Evolutionary conservation across 2,113 vertebrate species (phyloP), one percentile per base, ranked within the genome.

Genomic region (Sylvicapra grimmia): DNA sequence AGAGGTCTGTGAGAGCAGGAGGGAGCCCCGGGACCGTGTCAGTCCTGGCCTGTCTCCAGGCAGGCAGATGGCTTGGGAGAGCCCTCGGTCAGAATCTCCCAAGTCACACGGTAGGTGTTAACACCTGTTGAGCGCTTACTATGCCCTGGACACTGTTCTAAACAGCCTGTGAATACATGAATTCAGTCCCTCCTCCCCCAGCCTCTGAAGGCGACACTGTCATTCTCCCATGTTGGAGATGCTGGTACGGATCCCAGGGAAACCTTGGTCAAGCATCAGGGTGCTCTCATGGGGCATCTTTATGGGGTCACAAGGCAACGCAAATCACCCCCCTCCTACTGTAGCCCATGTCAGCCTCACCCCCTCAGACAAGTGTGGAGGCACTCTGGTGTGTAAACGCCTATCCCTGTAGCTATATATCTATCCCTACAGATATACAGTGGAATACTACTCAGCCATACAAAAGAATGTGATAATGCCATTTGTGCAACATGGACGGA

Each of bases 51-150:
- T 19, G 21, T 4, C 54, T 27, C 59, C 33, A 29, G 1, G 12
- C 19, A 40, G 31, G 44, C 56, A 27, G 83, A 12, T 6, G 36
- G 27, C 10, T 19, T 68, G 21, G 51, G 51, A 87, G 65, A 51
- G 54, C 44, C 80, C 40, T 54, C 63, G 15, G 56, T 44, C 84
- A 47, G 56, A 29, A 13, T 29, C 40, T 65, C n/a, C 23, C 79
- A 29, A 59, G 59, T 47, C 29, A 33, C 1, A 11, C 2, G 2
- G 47, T 5, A 49, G 49, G 15, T 21, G 87, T 47, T n/a, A 1
- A 65, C 49, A 0, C 36, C 14, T 19, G 8, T 3, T 2, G 31
- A 61, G 29, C 0, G 0, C 53, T 79, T 31, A 23, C 14, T 25
- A 5, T 0, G 2, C 29, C 8, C 40, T 21, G 44, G 29, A 44